phyloP scores from a whole-genome alignment of 2,888 invertebrate genomes.

The Ligdia adustata region DNA sequence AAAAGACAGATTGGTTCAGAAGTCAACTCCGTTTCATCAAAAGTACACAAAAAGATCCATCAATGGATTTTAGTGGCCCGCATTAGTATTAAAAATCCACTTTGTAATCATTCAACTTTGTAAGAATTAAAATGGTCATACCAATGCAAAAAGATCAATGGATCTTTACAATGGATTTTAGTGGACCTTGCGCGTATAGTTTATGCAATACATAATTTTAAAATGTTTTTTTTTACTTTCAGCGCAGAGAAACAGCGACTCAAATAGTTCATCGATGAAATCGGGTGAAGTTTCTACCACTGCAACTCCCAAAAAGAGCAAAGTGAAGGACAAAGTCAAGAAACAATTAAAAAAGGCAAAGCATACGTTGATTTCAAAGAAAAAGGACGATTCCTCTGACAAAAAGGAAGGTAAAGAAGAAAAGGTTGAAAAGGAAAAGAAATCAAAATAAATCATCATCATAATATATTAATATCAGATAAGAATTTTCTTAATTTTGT shows the following conservation, averaged over 20 bases:
- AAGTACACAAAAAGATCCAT: too few relatives aligned
- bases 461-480: slow-evolving; percentile 2
- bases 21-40: too few relatives aligned
- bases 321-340: slow-evolving; percentile 79
- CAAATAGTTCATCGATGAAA: slow-evolving; percentile 69
- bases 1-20: too few relatives aligned
- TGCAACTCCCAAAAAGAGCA: slow-evolving; percentile 69
- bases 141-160: too few relatives aligned
- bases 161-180: too few relatives aligned
- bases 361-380: slow-evolving; percentile 70
- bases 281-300: slow-evolving; percentile 63
- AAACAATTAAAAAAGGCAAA: slow-evolving; percentile 79
- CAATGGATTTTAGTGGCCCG: too few relatives aligned
- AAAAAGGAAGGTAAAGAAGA: slow-evolving; percentile 45
- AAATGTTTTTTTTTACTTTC: too few relatives aligned
- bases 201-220: too few relatives aligned
- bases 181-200: too few relatives aligned
- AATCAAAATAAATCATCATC: slow-evolving; percentile 51
- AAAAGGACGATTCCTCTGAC: slow-evolving; percentile 64
- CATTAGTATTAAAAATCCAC: too few relatives aligned
- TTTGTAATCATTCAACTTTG: too few relatives aligned
- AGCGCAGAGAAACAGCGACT: slow-evolving; percentile 78
- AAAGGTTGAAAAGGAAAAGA: slow-evolving; percentile 60
- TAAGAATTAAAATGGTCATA: too few relatives aligned
- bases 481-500: not conserved